phyloP scores from a whole-genome alignment of 1,140 invertebrate genomes.

The Elysia chlorotica region DNA sequence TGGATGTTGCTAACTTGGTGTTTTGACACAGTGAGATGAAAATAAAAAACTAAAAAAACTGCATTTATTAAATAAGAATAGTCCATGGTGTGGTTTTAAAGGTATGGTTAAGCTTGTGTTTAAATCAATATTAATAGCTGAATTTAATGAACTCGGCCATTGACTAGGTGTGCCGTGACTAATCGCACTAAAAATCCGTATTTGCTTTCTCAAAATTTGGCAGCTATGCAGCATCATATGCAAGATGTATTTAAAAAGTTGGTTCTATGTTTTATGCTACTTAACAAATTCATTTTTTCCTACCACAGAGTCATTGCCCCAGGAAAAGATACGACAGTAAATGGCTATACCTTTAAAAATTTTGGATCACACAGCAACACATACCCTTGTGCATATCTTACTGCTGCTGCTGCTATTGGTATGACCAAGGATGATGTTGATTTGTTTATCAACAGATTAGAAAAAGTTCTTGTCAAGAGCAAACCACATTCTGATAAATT shows the following conservation, averaged over 20 bases:
- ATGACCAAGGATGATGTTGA: slow-evolving; percentile 73
- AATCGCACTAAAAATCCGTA: not conserved
- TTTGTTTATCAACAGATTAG: slow-evolving; percentile 70
- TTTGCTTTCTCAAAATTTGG: not conserved
- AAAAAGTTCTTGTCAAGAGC: slow-evolving; percentile 65
- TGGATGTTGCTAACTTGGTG: too few species aligned
- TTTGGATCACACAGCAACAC: slow-evolving; percentile 74
- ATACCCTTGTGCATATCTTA: slow-evolving; percentile 72
- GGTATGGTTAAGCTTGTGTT: too few species aligned
- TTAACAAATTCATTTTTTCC: not conserved
- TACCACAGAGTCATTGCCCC: slow-evolving; percentile 54
- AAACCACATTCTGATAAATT: too few species aligned
- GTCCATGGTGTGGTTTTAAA: too few species aligned
- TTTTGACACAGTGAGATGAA: too few species aligned
- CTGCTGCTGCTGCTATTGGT: slow-evolving; percentile 75
- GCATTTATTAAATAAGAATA: too few species aligned
- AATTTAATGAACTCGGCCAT: too few species aligned
- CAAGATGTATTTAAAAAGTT: too few species aligned
- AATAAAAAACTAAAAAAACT: too few species aligned
- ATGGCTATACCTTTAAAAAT: slow-evolving; percentile 62
- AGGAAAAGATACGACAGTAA: slow-evolving; percentile 31
- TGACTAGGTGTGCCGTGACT: not conserved
- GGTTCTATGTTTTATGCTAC: not conserved
- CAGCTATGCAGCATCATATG: not conserved
- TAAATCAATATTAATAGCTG: too few species aligned